A percentile compares a stretch with the other conserved stretches of the same genome.
Conservation (phyloP, 2,888 invertebrate species). For the Caenorhabditis sulstoni region DNA sequence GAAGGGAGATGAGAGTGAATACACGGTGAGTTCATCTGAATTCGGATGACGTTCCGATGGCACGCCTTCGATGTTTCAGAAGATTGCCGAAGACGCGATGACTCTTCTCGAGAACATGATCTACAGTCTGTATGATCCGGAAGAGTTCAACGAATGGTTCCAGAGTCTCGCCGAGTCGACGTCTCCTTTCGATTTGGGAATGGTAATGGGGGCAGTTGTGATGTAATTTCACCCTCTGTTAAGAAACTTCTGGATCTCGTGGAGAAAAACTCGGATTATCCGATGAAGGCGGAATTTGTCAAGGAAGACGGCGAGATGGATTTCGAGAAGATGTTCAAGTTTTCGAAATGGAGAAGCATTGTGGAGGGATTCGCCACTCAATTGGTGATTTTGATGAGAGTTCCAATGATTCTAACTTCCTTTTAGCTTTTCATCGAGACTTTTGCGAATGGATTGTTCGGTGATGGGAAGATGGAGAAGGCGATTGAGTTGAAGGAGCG, state of each 20-base stretch:
- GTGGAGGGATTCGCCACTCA: not conserved
- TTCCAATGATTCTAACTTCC: not conserved
- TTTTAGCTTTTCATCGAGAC: not conserved
- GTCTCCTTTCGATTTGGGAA: too few species aligned
- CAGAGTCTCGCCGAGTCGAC: too few species aligned
- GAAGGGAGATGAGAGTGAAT: too few species aligned
- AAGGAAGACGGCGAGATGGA: not conserved
- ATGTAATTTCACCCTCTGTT: not conserved
- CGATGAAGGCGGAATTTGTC: not conserved
- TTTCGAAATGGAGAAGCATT: not conserved
- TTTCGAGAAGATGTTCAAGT: not conserved
- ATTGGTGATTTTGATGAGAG: not conserved
- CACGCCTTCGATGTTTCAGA: too few species aligned
- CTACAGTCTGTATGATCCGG: too few species aligned
- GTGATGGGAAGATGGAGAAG: not conserved
- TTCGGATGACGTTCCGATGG: not conserved
- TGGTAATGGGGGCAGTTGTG: not conserved
- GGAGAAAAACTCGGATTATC: not conserved
- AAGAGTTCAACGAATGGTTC: too few species aligned
- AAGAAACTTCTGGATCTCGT: not conserved
- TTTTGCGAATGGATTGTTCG: not conserved
- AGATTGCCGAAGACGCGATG: too few species aligned
- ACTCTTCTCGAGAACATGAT: too few species aligned
- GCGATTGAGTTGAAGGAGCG: not conserved
- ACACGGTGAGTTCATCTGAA: too few species aligned